Base-by-base conservation (phyloP, 2,888 invertebrate genomes). In the Agonopterix subpropinquella region DNA sequence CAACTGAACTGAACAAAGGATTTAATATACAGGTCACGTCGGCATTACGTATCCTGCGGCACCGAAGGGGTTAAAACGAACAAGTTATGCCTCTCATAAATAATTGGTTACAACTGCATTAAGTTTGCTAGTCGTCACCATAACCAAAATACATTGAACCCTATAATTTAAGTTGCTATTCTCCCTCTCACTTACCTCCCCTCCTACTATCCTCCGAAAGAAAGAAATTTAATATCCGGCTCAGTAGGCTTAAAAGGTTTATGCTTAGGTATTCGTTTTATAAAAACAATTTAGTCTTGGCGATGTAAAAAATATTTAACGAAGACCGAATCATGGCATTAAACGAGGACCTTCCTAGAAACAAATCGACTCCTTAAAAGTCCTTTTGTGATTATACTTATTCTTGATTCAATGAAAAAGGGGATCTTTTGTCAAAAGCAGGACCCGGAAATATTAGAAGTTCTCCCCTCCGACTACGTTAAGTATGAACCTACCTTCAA, bases 401-500 rank as follows among this genome's bases (percentile, higher is more conserved):
- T 77, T 73, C 76, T 73, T 75, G 71, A 78, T 78, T 81, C 70
- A 76, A 76, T 79, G 72, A 76, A 73, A 77, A 48, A 51, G 71
- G 75, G 71, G 73, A 71, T 72, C 73, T 72, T 77, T 81, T 77
- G 77, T 76, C 65, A 73, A 70, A 65, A 59, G 61, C 62, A 70
- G 68, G 67, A 15, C 66, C 71, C 78, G 80, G 82, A 79, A 80
- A 79, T 77, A 77, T 73, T 68, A 69, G 65, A 59, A 57, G 58
- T 54, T 56, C 58, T 61, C 57, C 60, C 56, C 57, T 57, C 55
- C 28, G 28, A 52, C 61, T 58, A 61, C 59, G 28, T 28, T 28
- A 28, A 4, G 28, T 28, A 28, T 2, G 28, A 4, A 53, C 59
- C 55, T 54, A 60, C 47, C 48, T 52, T 47, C 49, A 39, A n/a